These are phyloP conservation scores for Slavum lentiscoides DNA, from an alignment of 2,888 invertebrate species.

Conservation along the genomic window DNA sequence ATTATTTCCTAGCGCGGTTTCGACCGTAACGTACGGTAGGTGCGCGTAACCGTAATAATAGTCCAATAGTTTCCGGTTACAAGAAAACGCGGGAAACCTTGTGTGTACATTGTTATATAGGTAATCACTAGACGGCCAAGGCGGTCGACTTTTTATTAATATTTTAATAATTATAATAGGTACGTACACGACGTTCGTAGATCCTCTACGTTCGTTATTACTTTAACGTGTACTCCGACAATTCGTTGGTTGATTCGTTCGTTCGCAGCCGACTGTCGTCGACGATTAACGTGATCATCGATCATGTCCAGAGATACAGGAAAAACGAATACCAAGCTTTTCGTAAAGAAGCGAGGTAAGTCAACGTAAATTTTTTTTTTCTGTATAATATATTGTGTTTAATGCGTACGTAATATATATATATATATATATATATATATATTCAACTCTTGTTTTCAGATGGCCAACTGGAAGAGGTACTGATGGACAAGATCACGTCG, in stretches of 20 bases:
- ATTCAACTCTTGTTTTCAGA: slow-evolving; percentile 64
- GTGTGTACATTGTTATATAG: background rate
- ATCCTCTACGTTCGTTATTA: background rate
- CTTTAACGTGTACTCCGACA: background rate
- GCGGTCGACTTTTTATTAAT: background rate
- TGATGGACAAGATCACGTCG: slow-evolving; percentile 97
- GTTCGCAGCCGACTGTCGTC: background rate
- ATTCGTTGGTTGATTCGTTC: background rate
- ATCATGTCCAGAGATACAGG: background rate
- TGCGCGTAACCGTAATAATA: background rate
- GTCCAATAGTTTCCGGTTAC: background rate
- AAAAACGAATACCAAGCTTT: slow-evolving; percentile 22
- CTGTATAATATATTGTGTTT: background rate
- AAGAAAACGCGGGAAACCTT: slow-evolving; percentile 44
- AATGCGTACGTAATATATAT: background rate
- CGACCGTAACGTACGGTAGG: too few species aligned
- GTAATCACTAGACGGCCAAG: background rate
- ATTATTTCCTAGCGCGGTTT: too few species aligned
- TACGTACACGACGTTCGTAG: background rate
- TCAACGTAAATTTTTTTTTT: background rate
- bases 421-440: background rate
- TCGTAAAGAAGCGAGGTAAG: slow-evolving; percentile 42
- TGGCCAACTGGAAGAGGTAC: slow-evolving; percentile 87
- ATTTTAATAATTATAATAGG: background rate
- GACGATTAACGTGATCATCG: too few species aligned